Evolutionary conservation across 2,113 vertebrate species (phyloP).

Genomic region (Oplegnathus fasciatus): DNA sequence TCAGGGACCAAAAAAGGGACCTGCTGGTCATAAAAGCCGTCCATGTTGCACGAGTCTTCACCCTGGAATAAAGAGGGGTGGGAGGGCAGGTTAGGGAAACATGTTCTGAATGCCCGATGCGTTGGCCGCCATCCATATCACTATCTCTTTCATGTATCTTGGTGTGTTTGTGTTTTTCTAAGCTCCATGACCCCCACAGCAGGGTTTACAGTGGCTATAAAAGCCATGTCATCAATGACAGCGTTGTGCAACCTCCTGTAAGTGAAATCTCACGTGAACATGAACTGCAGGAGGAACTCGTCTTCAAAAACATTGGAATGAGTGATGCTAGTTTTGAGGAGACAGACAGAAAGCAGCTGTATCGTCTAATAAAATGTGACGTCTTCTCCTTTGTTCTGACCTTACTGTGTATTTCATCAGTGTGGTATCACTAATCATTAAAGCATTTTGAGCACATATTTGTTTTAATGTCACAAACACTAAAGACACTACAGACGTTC

Average conservation of each 20-base stretch:
- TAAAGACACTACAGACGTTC: no score
- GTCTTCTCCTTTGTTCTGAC: neutral
- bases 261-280: neutral
- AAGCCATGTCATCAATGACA: conserved; percentile 6
- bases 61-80: conserved; percentile 35
- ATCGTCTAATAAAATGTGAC: conserved; percentile 11
- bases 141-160: neutral
- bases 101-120: neutral
- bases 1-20: conserved; percentile 93
- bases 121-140: neutral
- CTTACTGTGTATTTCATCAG: neutral
- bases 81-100: neutral
- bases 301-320: neutral
- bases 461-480: no score
- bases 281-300: neutral
- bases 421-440: neutral
- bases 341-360: conserved; percentile 18
- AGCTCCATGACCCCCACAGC: neutral
- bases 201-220: conserved; percentile 18
- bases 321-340: neutral
- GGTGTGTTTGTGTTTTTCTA: neutral
- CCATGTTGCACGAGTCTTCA: conserved; percentile 85
- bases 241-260: conserved; percentile 12
- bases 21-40: conserved; percentile 96
- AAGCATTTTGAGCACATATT: neutral